Conservation (phyloP, 2,113 vertebrate species). For the Chlamydotis undulata region DNA sequence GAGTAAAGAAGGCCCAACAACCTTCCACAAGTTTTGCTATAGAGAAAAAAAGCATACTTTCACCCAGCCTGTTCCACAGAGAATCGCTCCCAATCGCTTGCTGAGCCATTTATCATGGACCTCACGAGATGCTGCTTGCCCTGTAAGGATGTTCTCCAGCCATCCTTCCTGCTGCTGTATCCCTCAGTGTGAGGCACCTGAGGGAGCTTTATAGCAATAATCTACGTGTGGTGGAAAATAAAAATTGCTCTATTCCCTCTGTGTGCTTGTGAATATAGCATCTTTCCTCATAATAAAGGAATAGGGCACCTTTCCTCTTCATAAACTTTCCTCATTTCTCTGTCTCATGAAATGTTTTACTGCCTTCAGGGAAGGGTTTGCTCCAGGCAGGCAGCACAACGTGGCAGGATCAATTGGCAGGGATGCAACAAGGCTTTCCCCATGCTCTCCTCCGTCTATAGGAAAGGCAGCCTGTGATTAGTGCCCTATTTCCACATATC, state of each 20-base stretch:
- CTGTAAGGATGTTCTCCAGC: not conserved
- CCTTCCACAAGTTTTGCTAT: not conserved
- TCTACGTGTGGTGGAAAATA: not conserved
- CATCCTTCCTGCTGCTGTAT: not conserved
- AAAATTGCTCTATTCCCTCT: not conserved
- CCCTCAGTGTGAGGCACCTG: not conserved
- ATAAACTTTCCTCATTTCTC: not conserved
- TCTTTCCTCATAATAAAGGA: not conserved
- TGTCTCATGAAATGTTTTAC: not conserved
- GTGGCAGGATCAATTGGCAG: not conserved
- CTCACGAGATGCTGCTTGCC: not conserved
- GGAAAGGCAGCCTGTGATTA: not conserved
- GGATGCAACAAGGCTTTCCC: not conserved
- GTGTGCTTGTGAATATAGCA: not conserved
- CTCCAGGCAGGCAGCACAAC: not conserved
- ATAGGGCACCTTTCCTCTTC: not conserved
- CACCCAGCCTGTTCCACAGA: not conserved
- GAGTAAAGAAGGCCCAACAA: not conserved
- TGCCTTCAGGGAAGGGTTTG: not conserved
- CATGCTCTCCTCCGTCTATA: not conserved
- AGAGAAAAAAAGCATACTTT: not conserved
- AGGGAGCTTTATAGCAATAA: not conserved
- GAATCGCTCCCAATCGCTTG: not conserved
- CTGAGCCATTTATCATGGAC: accelerated
- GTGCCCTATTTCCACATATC: not conserved